These are phyloP conservation scores for Tyto alba DNA, from an alignment of 2,113 vertebrate genomes.

Conservation along the genomic window DNA sequence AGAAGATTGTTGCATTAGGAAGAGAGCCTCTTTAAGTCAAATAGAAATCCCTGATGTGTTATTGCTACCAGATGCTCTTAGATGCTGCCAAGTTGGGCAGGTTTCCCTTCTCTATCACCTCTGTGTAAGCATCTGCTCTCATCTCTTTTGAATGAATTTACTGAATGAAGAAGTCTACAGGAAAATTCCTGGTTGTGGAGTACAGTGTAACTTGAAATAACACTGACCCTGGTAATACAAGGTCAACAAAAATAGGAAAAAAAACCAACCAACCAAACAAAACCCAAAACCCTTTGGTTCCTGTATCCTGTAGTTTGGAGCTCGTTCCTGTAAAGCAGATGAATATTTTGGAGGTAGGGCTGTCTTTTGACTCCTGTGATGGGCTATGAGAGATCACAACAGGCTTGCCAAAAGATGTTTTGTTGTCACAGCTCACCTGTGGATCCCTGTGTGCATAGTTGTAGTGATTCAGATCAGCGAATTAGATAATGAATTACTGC, in stretches of 20 bases:
- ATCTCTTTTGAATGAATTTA: neutral
- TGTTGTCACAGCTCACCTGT: neutral
- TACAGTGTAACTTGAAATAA: neutral
- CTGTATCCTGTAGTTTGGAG: neutral
- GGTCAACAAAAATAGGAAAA: neutral
- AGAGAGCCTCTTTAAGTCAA: neutral
- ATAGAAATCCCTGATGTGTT: neutral
- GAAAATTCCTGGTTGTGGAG: neutral
- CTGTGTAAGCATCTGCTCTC: neutral
- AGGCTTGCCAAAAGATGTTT: neutral
- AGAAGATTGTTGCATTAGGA: neutral
- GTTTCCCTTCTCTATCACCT: neutral
- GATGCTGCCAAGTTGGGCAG: neutral
- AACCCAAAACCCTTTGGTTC: neutral
- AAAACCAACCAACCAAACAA: neutral
- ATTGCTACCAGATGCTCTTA: slow-evolving; percentile 15
- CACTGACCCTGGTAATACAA: neutral
- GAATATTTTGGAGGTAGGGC: neutral
- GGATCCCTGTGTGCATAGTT: neutral
- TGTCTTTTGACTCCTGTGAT: neutral
- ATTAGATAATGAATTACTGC: neutral
- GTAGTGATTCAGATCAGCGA: neutral
- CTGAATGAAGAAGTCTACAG: neutral
- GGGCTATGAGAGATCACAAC: neutral
- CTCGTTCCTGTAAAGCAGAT: neutral